Conservation (phyloP, 2,113 vertebrate genomes). For the Oxyura jamaicensis region DNA sequence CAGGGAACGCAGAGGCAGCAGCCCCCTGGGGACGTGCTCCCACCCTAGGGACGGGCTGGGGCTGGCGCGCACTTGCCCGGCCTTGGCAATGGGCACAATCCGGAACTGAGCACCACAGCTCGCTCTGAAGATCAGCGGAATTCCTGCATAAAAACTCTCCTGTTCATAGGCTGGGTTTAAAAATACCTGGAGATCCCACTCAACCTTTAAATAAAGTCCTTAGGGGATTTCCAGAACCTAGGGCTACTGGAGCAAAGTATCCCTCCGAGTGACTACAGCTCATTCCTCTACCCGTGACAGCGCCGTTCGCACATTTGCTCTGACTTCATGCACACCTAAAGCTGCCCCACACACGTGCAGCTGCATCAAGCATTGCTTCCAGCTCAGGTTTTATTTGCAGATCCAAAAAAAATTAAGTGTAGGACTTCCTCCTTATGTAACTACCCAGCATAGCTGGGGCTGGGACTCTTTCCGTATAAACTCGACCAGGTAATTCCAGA, state of each 20-base stretch:
- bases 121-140: rapidly evolving
- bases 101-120: rapidly evolving
- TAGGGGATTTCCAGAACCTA: not conserved
- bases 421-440: not conserved
- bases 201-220: rapidly evolving
- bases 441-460: not conserved
- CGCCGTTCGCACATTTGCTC: not conserved
- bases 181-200: not conserved
- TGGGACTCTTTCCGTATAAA: not conserved
- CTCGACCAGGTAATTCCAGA: not conserved
- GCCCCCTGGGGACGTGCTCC: not conserved
- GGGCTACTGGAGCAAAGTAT: rapidly evolving
- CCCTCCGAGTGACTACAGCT: not conserved
- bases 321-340: rapidly evolving
- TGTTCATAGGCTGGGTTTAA: too few relatives aligned
- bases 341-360: rapidly evolving
- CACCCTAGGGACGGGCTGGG: not conserved
- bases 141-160: not conserved
- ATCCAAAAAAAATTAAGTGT: not conserved
- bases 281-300: not conserved
- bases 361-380: not conserved
- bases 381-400: not conserved
- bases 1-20: not conserved
- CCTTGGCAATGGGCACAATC: not conserved
- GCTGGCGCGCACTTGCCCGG: not conserved